Base-by-base conservation (phyloP, 2,888 invertebrate species). In the Chrysolina haemoptera region DNA sequence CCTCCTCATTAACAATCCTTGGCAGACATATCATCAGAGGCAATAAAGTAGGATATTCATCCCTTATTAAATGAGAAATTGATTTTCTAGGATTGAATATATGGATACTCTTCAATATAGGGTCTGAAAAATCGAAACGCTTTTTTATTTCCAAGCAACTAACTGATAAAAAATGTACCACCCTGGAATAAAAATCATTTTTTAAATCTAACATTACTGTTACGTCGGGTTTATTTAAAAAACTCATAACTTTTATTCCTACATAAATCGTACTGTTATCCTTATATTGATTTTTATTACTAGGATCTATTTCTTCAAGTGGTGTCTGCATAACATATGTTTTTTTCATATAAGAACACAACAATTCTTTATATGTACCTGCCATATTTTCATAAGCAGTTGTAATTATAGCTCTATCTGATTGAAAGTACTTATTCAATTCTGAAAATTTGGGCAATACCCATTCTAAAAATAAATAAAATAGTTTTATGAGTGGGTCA, bases 81-180 rank as follows among this genome's bases (percentile, higher is more conserved):
- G 63, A 18, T 63, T 43, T 35, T n/a, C 20, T 9, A 41, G 68
- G 68, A 40, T 68, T 68, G 5, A 68, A 55, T 40, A 68, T 40
- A 40, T 18, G 8, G 3, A 55, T 20, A 40, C 35, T 53, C 35
- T 9, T 4, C 18, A 63, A 16, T 16, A 63, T 4, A 14, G 35
- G 43, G 18, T 63, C 43, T 43, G 40, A 20, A 41, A 63, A 68
- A 41, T 40, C 68, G 55, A 53, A 68, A 10, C 68, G 27, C 20
- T 55, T 68, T 27, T 59, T 68, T 68, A 68, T 68, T 68, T 68
- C 53, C 18, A 10, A 14, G 40, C 68, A 68, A 22, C 55, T 18
- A 16, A 55, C 68, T n/a, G 18, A 55, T 59, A 12, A 59, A 53
- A 40, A 68, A 55, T 35, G 8, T 53, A 55, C 41, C 46, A 22